phyloP scores from a whole-genome alignment of 2,113 vertebrate genomes.

The Spermophilus dauricus region DNA sequence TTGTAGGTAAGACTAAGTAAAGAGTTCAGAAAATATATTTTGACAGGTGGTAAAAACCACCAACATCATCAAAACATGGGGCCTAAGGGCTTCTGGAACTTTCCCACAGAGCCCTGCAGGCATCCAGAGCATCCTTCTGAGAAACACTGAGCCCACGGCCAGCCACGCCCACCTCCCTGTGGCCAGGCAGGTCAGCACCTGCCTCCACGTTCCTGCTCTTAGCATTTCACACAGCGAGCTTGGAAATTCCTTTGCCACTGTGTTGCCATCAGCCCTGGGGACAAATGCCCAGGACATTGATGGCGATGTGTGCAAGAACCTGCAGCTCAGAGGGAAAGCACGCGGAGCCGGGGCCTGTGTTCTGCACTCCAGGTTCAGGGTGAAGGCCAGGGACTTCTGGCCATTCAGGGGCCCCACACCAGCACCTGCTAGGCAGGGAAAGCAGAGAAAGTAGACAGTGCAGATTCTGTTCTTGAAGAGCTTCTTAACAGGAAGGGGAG shows the following conservation, averaged over 20 bases:
- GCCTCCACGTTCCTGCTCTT: neutral
- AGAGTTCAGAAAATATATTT: neutral
- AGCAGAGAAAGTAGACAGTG: neutral
- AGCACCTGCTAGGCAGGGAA: neutral
- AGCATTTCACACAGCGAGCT: fast-evolving
- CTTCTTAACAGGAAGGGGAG: neutral
- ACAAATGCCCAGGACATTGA: neutral
- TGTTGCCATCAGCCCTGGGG: neutral
- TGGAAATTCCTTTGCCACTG: neutral
- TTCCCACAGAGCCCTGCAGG: neutral
- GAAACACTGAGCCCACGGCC: neutral
- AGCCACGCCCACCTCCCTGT: neutral
- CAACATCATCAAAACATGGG: neutral
- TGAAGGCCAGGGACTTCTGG: neutral
- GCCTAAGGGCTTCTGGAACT: neutral
- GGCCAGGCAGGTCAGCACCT: too few species aligned
- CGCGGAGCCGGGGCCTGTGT: neutral
- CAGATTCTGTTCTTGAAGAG: neutral
- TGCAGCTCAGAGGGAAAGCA: neutral
- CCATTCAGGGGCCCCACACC: neutral
- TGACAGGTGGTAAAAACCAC: neutral
- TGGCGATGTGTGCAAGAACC: too few species aligned
- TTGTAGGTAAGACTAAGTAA: neutral
- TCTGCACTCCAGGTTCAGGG: neutral
- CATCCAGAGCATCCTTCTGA: neutral